Base-by-base conservation (phyloP, 2,888 invertebrate genomes). In the Elgonia sp. region DNA sequence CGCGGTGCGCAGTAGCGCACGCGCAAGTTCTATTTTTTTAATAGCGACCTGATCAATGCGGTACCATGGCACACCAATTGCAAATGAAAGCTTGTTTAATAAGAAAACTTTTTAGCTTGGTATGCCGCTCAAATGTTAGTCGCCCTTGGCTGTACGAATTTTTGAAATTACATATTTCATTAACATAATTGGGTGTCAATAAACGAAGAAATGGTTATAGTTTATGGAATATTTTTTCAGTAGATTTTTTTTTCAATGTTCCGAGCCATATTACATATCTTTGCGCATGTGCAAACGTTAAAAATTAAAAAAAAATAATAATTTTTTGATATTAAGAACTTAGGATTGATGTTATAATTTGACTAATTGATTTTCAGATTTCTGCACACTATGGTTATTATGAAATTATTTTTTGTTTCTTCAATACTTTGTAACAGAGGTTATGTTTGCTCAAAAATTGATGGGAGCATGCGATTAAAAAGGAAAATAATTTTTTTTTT, bases 1-100 rank as follows among this genome's bases (percentile, higher is more conserved):
- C 73, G 60, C 16, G 40, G 73, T 60, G 57, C 73, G 73, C 73
- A 73, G 73, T 60, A 73, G 39, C 57, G 60, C 60, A 42, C 73
- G 73, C 73, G 69, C 20, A 50, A 69, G 18, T 18, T 69, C 21
- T 3, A 46, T 40, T 67, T 18, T 10, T 3, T 1, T 1, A 40
- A 42, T 67, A 67, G 42, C 50, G 69, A 50, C 69, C 46, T 69
- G 69, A 69, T 69, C 69, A 69, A 69, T 42, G 0, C 18, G 53
- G 46, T 72, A 72, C 55, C 39, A 14, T n/a, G 69, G 69, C 69
- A 69, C 21, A 69, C 50, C 69, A 69, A 69, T 20, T 69, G 21
- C 9, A 69, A 69, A 67, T 40, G 39, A 42, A 67, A 67, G 40
- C 40, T n/a, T 40, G n/a, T 67, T 14, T 16, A 50, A 12, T 50